Evolutionary conservation across 2,797 vertebrate species (phyloP), one percentile per base, ranked within the genome.

Genomic region (Eidolon dupreanum): DNA sequence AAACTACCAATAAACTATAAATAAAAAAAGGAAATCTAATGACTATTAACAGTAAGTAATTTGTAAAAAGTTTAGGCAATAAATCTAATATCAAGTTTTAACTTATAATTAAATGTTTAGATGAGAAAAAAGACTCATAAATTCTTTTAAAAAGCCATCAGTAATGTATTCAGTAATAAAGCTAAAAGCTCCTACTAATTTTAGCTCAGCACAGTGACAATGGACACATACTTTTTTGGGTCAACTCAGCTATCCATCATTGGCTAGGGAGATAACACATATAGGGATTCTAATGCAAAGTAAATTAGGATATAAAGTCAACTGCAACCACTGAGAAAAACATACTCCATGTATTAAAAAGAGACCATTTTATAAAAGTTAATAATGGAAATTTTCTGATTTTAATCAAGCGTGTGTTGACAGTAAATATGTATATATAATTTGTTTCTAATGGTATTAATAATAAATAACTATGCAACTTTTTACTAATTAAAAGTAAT

Each of bases 1-100:
- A 99, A 99, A 96, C 97, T 99, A 93, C 99, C 99, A 68, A 99
- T 97, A 98, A 99, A 99, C 99, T 99, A 92, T 49, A 98, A 97
- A 2, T 65, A 95, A 92, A 96, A 91, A 90, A 75, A 78, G 26
- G 43, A 78, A 96, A 98, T 33, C 59, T 85, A 31, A 66, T 70
- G 87, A 93, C 3, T 33, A 91, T 55, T 46, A 97, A 85, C 6
- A 93, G 61, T 61, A 95, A 93, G 19, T 70, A 86, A 88, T 53
- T 85, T 91, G 17, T 83, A 33, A 90, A 88, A 87, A 87, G 17
- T 94, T 94, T 41, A 97, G 31, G 31, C 31, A 77, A 81, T 26
- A 89, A 82, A 51, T 3, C 24, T 57, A 92, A 87, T 38, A 77
- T 8, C 28, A 74, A 95, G 6, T 87, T 94, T 85, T 55, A 93